A percentile compares a stretch with the other conserved stretches of the same genome.
phyloP scores from a whole-genome alignment of 64 coral and sea anemone genomes.

The Stichodactyla mertensii region DNA sequence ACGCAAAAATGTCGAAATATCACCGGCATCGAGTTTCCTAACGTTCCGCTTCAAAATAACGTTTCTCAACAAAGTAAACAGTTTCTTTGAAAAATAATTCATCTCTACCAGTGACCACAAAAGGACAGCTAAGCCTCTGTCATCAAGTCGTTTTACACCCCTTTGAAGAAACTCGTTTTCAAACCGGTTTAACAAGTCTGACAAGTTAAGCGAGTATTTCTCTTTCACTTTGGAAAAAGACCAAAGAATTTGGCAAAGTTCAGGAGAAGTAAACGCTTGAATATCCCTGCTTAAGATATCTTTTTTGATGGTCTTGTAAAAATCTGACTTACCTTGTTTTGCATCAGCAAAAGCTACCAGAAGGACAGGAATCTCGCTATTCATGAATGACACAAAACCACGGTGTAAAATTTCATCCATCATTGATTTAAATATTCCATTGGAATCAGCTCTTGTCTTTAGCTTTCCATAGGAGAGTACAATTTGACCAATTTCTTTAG shows the following conservation, averaged over 20 bases:
- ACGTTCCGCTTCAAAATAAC: not conserved
- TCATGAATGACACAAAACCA: not conserved
- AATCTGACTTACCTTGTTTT: not conserved
- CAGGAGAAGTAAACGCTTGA: not conserved
- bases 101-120: slow-evolving; percentile 11
- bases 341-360: not conserved
- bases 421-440: not conserved
- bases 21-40: not conserved
- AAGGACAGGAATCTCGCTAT: not conserved
- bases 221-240: slow-evolving; percentile 14
- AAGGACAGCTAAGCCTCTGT: slow-evolving; percentile 9
- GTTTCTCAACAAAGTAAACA: not conserved
- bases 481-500: not conserved
- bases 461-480: not conserved
- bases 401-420: not conserved
- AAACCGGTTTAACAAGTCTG: not conserved
- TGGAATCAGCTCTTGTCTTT: not conserved
- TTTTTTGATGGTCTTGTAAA: not conserved
- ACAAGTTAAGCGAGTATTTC: not conserved
- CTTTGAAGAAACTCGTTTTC: slow-evolving; percentile 16
- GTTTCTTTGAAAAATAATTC: slow-evolving; percentile 18
- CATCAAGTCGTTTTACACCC: not conserved
- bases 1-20: not conserved
- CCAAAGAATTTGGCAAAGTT: slow-evolving; percentile 8
- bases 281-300: slow-evolving; percentile 10